Evolutionary conservation across 2,888 invertebrate species (phyloP).

Genomic region (Apantesis nais): DNA sequence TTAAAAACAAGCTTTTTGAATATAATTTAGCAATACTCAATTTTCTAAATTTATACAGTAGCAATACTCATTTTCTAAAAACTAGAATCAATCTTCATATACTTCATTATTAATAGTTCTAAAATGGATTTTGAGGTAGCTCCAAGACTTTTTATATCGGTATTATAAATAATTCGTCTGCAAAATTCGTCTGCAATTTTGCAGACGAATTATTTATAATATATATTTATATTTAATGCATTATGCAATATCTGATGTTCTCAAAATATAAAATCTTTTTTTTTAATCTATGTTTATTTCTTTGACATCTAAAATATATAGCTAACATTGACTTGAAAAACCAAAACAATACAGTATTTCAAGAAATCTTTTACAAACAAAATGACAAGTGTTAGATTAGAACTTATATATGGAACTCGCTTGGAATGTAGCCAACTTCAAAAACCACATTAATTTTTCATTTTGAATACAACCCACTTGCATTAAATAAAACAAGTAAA

Average conservation of each 20-base stretch:
- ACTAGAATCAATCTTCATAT: slow-evolving; percentile 15
- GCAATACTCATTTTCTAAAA: slow-evolving; percentile 11
- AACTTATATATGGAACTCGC: slow-evolving; percentile 64
- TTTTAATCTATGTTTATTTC: background rate
- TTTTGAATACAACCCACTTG: slow-evolving; percentile 53
- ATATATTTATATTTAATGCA: background rate
- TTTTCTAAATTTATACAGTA: no score
- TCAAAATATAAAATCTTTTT: background rate
- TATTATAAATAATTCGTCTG: background rate
- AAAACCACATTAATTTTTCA: slow-evolving; percentile 57
- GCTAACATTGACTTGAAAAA: background rate
- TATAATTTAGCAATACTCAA: no score
- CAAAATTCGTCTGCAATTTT: no score
- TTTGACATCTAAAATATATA: background rate
- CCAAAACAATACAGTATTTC: slow-evolving; percentile 25
- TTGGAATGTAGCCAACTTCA: slow-evolving; percentile 70
- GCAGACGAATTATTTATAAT: no score
- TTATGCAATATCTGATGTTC: background rate
- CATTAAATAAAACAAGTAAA: slow-evolving; percentile 27
- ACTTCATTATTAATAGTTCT: slow-evolving; percentile 16
- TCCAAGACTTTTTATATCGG: slow-evolving; percentile 2
- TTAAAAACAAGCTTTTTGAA: no score
- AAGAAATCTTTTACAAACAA: slow-evolving; percentile 31
- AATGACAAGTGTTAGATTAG: slow-evolving; percentile 53
- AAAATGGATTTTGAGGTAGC: slow-evolving; percentile 18